Evolutionary conservation across 2,888 invertebrate species (phyloP), one percentile per base, ranked within the genome.

Genomic region (Branchinecta sandiegonensis): DNA sequence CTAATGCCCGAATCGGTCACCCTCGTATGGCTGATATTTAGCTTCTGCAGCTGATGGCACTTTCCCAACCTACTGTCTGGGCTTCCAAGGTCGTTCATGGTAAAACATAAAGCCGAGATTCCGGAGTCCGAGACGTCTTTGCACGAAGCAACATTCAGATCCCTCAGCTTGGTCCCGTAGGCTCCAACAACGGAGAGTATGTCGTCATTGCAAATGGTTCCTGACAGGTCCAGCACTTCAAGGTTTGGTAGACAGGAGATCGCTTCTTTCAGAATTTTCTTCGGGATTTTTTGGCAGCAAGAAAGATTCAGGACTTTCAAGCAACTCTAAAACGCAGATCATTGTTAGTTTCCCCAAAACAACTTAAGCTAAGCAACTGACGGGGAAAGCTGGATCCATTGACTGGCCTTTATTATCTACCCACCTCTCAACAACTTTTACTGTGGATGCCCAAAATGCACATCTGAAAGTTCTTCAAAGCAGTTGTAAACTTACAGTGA

Each of bases 161-260:
- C 68, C n/a, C 47, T 65, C 17, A 68, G 65, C 47, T 68, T 65
- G 12, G 68, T 46, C 8, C 64, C 56, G 23, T 68, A 68, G n/a
- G 68, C 68, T 46, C 68, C 66, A 14, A 68, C 47, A 12, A 68
- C 64, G 65, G 64, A 68, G n/a, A 68, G 46, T 12, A 46, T 68
- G 8, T 56, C 56, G 47, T 68, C 68, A 46, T 46, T 46, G 47
- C 67, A 68, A 12, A 65, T 68, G 12, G 68, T 68, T n/a, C 68
- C 68, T 4, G 46, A 17, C 23, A 68, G 23, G 1, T 65, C 47
- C 3, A 68, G 65, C 37, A 46, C 46, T 14, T 68, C 64, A 10
- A 68, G 65, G 13, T 68, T 65, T 1, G 65, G 65, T 23, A 68
- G 46, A 23, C 64, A 64, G n/a, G 68, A 47, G 13, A 68, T 13